Conservation (phyloP, 2,888 invertebrate species). For the Pyrgus malvae region DNA sequence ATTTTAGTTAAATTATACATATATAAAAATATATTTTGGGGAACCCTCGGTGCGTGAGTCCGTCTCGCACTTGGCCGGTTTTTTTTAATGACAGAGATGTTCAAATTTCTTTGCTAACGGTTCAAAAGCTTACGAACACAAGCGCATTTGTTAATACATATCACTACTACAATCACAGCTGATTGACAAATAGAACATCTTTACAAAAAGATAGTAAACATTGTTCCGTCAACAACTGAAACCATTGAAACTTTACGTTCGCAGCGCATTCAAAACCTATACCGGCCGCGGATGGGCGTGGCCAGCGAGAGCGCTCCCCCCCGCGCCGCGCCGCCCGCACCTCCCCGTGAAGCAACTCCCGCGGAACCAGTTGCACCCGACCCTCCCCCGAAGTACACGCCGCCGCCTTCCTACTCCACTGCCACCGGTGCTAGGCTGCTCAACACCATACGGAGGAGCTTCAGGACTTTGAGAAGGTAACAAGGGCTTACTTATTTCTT, state of each 20-base stretch:
- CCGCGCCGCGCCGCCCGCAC: conserved; percentile 31
- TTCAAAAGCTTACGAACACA: too few relatives aligned
- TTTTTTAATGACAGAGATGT: too few relatives aligned
- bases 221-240: background rate
- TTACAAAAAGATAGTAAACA: background rate
- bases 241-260: background rate
- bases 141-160: too few relatives aligned
- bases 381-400: conserved; percentile 96
- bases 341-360: conserved; percentile 21
- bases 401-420: conserved; percentile 95
- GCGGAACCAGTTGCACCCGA: conserved; percentile 72
- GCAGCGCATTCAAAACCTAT: conserved; percentile 91
- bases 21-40: too few relatives aligned
- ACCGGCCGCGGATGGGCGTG: conserved; percentile 86
- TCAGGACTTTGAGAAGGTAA: conserved; percentile 83
- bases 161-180: too few relatives aligned
- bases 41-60: too few relatives aligned
- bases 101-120: too few relatives aligned
- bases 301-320: conserved; percentile 43
- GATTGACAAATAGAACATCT: too few relatives aligned
- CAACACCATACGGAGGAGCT: conserved; percentile 90
- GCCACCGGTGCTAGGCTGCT: conserved; percentile 93
- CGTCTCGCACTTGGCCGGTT: too few relatives aligned
- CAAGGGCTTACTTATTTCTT: too few relatives aligned
- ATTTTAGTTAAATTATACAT: too few relatives aligned